Conservation (phyloP, 2,797 vertebrate species). For the Fundulus diaphanus region DNA sequence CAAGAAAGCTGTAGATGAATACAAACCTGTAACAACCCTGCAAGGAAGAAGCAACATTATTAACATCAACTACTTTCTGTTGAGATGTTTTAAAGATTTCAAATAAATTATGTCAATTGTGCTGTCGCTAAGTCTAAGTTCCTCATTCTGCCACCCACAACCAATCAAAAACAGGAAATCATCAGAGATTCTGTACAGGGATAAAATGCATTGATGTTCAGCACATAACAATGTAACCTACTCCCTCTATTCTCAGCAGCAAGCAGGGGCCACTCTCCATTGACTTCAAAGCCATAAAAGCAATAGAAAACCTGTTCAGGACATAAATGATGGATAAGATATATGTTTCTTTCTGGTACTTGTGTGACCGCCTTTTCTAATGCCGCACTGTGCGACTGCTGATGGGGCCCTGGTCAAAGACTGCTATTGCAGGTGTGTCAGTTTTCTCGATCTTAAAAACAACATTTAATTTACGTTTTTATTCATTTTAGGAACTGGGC, state of each 20-base stretch:
- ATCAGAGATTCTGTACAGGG: background rate
- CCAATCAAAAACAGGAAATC: background rate
- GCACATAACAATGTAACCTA: background rate
- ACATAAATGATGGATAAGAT: background rate
- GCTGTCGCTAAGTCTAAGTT: background rate
- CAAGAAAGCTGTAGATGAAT: background rate
- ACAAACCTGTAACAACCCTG: background rate
- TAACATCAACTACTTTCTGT: background rate
- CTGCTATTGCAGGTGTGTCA: too few relatives aligned
- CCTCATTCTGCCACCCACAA: too few relatives aligned
- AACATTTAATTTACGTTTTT: background rate
- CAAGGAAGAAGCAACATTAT: background rate
- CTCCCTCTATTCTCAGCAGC: background rate
- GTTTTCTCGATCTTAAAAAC: background rate
- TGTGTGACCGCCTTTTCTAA: background rate
- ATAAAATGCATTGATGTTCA: background rate
- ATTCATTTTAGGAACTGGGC: background rate
- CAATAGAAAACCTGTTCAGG: background rate
- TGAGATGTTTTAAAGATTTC: background rate
- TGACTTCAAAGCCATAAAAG: background rate
- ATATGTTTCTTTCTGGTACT: background rate
- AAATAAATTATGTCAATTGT: background rate
- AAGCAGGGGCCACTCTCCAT: background rate
- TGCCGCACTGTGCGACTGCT: background rate
- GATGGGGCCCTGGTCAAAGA: background rate